These are phyloP conservation scores for Nanorana parkeri DNA, from an alignment of 2,113 vertebrate genomes.

Conservation along the genomic window DNA sequence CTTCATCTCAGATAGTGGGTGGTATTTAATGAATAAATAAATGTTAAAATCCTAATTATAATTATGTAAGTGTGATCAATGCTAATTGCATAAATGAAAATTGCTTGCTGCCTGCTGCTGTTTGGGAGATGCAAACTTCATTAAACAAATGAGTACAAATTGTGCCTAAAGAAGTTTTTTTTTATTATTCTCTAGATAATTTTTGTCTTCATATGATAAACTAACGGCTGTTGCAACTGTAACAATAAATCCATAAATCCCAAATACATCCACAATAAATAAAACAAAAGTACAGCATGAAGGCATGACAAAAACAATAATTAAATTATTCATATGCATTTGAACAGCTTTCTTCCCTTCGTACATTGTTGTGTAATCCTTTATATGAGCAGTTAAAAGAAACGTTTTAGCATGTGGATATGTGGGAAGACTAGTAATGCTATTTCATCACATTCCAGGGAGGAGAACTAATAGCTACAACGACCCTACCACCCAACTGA, in stretches of 20 bases:
- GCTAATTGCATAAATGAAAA: slow-evolving; percentile 31
- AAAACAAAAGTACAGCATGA: too few species aligned
- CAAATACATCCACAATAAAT: too few species aligned
- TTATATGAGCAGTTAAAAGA: slow-evolving; percentile 33
- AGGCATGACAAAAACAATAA: background rate
- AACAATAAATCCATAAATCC: background rate
- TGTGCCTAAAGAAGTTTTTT: background rate
- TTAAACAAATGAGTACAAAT: slow-evolving; percentile 16
- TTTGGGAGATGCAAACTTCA: background rate
- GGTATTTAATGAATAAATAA: background rate
- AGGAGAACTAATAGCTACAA: slow-evolving; percentile 5
- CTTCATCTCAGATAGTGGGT: background rate
- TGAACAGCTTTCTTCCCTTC: slow-evolving; percentile 2
- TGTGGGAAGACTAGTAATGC: slow-evolving; percentile 6
- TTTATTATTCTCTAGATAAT: background rate
- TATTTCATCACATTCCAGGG: slow-evolving; percentile 28
- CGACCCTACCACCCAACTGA: slow-evolving; percentile 3
- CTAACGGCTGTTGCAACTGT: background rate
- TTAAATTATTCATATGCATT: background rate
- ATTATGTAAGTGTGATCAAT: slow-evolving; percentile 13
- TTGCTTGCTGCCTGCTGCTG: background rate
- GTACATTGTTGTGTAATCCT: slow-evolving; percentile 14
- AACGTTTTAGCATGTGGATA: background rate
- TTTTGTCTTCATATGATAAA: background rate
- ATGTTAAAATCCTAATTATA: background rate